These are phyloP conservation scores for Styela clava DNA, from an alignment of 23 tunicate genomes.

Conservation along the genomic window DNA sequence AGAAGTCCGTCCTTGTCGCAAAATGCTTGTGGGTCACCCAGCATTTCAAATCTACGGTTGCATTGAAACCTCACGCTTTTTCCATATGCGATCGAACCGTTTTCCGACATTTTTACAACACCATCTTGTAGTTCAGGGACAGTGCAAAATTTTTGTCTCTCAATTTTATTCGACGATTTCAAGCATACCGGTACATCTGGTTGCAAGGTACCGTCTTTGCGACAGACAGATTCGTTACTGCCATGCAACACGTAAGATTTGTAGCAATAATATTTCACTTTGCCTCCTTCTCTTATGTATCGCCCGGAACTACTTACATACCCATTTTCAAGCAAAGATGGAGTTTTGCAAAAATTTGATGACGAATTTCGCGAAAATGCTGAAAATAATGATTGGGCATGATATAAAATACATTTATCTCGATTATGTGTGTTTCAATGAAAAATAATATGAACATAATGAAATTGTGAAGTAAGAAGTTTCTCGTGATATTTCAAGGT, in stretches of 20 bases:
- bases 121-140: neutral
- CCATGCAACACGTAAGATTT: neutral
- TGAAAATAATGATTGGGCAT: no score
- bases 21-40: neutral
- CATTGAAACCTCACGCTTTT: neutral
- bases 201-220: neutral
- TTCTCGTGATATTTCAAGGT: no score
- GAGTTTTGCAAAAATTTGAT: neutral
- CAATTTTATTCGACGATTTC: neutral
- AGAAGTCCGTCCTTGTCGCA: neutral
- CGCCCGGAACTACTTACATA: neutral
- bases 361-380: neutral
- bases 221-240: neutral
- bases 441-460: no score
- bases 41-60: neutral
- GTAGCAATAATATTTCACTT: neutral
- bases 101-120: neutral
- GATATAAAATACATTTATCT: no score
- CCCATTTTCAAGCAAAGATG: neutral
- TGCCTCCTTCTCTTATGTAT: slow-evolving; percentile 12
- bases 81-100: neutral
- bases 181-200: neutral
- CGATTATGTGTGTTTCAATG: no score
- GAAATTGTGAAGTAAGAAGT: no score
- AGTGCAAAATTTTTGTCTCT: neutral